Conservation (phyloP, 2,888 invertebrate species). For the Lasioglossum malachurum region DNA sequence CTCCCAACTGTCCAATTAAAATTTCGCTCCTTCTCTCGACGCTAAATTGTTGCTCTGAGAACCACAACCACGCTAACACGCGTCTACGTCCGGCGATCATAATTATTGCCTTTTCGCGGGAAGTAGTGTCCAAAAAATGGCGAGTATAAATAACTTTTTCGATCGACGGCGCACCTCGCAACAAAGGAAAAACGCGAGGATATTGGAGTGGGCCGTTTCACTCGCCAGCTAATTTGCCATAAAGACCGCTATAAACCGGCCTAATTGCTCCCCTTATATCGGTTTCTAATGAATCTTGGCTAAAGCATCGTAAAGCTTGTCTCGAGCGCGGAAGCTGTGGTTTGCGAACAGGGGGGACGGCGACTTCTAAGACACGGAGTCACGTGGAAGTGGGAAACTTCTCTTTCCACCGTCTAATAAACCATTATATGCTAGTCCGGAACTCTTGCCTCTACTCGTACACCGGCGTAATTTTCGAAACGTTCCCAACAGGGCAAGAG, state of each 20-base stretch:
- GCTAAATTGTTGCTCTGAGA: neutral
- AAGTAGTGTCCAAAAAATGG: neutral
- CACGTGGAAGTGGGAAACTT: slow-evolving; percentile 30
- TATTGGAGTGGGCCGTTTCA: slow-evolving; percentile 29
- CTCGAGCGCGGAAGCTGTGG: slow-evolving; percentile 1
- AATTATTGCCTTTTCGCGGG: neutral
- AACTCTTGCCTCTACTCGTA: slow-evolving; percentile 14
- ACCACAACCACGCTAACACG: neutral
- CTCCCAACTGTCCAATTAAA: neutral
- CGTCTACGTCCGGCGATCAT: neutral
- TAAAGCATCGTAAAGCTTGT: slow-evolving; percentile 29
- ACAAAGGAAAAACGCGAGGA: slow-evolving; percentile 4
- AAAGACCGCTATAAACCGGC: slow-evolving; percentile 40
- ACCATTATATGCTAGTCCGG: slow-evolving; percentile 40
- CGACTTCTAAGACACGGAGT: slow-evolving; percentile 28
- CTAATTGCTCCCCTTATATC: slow-evolving; percentile 57
- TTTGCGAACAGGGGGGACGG: slow-evolving; percentile 7
- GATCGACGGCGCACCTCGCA: neutral
- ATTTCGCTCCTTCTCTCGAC: neutral
- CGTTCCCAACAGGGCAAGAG: slow-evolving; percentile 15
- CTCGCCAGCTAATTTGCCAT: slow-evolving; percentile 41
- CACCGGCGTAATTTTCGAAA: slow-evolving; percentile 58
- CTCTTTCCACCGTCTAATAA: slow-evolving; percentile 49
- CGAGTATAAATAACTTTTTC: too few relatives aligned
- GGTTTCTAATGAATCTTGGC: slow-evolving; percentile 45